A percentile compares a stretch with the other conserved stretches of the same genome.
These are phyloP conservation scores for Pseudopipra pipra DNA, from an alignment of 2,113 vertebrate species.

Conservation along the genomic window DNA sequence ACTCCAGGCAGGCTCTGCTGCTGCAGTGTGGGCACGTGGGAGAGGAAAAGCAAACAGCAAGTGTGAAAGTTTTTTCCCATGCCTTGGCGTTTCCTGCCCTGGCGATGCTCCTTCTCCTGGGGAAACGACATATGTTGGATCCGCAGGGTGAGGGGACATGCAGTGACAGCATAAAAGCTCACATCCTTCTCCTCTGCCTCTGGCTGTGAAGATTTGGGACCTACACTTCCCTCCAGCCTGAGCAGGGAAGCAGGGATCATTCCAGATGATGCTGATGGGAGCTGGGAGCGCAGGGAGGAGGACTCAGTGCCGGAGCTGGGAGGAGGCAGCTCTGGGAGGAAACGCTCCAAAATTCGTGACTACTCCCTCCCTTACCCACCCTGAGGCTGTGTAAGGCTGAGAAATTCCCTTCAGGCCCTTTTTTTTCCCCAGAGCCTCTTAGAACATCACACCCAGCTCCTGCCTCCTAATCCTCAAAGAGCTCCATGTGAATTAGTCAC, in stretches of 20 bases:
- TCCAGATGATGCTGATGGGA: background rate
- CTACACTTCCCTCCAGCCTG: background rate
- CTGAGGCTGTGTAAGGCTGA: background rate
- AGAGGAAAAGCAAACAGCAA: slow-evolving; percentile 51
- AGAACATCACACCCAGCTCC: background rate
- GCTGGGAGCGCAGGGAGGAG: background rate
- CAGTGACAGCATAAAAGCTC: background rate
- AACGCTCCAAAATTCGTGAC: background rate
- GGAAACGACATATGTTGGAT: accelerated
- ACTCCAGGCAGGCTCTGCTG: background rate
- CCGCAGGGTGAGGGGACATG: background rate
- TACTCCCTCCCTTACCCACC: background rate
- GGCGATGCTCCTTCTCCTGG: background rate
- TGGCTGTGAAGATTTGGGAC: background rate
- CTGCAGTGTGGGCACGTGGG: background rate
- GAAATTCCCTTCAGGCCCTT: background rate
- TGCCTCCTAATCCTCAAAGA: background rate
- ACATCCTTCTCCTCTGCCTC: background rate
- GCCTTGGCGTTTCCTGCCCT: background rate
- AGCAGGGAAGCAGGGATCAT: background rate
- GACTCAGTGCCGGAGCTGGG: background rate
- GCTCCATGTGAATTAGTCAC: background rate
- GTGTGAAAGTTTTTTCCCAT: slow-evolving; percentile 41
- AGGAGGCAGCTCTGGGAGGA: background rate
- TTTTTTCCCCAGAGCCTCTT: background rate